Base-by-base conservation (phyloP, 2,888 invertebrate genomes). In the Ochropleura leucogaster region DNA sequence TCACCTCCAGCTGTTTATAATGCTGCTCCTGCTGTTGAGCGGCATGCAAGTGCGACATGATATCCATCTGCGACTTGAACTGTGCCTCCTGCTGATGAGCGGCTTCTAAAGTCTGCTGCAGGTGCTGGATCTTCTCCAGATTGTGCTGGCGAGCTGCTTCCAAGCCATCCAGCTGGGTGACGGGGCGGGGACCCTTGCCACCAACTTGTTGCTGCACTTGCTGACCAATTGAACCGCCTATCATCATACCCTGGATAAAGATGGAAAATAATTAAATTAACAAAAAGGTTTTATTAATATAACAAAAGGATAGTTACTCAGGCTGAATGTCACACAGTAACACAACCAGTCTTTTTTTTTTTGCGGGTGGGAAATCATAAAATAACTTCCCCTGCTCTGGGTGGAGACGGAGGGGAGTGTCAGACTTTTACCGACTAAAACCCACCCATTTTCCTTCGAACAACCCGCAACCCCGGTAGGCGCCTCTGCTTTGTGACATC, bases 21-120 rank as follows among this genome's bases (percentile, higher is more conserved):
- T 98, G 98, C 93, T 98, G 97, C 89, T 98, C 98, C 87, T 98
- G 98, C 84, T 98, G 98, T 89, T 98, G 98, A 0, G 98, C 98
- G 12, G 97, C 97, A 89, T 98, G 98, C 69, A 98, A 94, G 88
- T 97, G 97, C 88, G 97, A 97, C 94, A 97, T 97, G 86, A 97
- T 97, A 93, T 98, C 98, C 94, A 98, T 96, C 91, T 98, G 98
- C 51, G 97, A 97, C 93, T 98, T 98, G 93, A 98, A 98, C 93
- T 98, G 98, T 57, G 98, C 97, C 89, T 95, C 95, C 97, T 93
- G 93, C 88, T 98, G 98, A 84, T 98, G 98, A 0, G 98, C 98
- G 0, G 98, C 98, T 91, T 98, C 98, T 77, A 98, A 92, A 0
- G 98, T 98, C 93, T 98, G 98, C 86, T 98, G 97, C 75, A 98